Evolutionary conservation across 1,140 invertebrate genomes (phyloP), one percentile per base, ranked within the genome.

Genomic region (Onthophagus taurus): DNA sequence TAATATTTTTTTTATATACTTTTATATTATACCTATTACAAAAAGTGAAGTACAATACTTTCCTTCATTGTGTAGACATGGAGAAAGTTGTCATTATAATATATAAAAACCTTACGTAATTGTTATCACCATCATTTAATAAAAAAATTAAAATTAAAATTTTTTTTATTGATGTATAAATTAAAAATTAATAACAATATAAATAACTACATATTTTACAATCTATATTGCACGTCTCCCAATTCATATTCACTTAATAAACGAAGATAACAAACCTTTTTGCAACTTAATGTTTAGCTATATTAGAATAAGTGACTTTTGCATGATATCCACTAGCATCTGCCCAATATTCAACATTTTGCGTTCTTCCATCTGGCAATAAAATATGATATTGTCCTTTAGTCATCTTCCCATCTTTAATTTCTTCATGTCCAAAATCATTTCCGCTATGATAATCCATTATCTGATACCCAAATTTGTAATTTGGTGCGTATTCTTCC

Each of bases 281-380:
- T n/a, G n/a, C n/a, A n/a, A n/a, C 8, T 37, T 21, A 48, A 36
- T 48, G 30, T 14, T 44, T 26, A 8, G 29, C 52, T 4, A 52
- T 42, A 44, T 39, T 45, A 36, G 77, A 70, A 60, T 83, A 87
- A 7, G 77, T 77, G 18, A 88, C 80, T 50, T 80, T 74, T 8
- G 84, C 83, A 57, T 85, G 81, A 62, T 79, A 89, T 7, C 85
- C 85, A 33, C 65, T 68, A 20, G 77, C 72, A 47, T 86, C 84
- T 0, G 82, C 84, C 44, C 74, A 80, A 65, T 89, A 89, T 34
- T 75, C 71, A 18, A 89, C 85, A 44, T 76, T 77, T 66, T 87
- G 83, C 50, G 79, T 67, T 45, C 83, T 71, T 19, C 83, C 83
- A 65, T 86, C 83, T 2, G 83, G 83, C 20, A 88, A 63, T n/a